Conservation (phyloP, 2,888 invertebrate species). For the Drosophila pseudotalamancana region DNA sequence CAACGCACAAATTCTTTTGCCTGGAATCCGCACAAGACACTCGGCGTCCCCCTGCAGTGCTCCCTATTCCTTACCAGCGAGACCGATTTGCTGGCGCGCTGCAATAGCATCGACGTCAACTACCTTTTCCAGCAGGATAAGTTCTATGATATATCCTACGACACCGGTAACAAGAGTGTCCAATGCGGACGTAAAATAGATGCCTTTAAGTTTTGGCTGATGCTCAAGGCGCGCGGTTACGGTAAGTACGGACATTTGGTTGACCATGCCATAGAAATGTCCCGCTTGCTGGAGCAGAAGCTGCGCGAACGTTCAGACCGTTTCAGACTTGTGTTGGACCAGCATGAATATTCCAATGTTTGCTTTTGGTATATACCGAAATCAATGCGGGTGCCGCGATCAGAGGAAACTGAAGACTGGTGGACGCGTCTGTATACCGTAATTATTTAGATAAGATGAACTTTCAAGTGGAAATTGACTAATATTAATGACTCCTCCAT, state of each 20-base stretch:
- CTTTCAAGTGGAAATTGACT: not conserved
- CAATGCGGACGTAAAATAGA: conserved; percentile 97
- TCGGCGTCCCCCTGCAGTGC: conserved; percentile 92
- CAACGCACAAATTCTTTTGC: conserved; percentile 89
- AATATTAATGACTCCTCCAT: not conserved
- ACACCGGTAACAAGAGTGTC: conserved; percentile 93
- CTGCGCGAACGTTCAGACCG: conserved; percentile 85
- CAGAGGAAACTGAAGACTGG: conserved; percentile 85
- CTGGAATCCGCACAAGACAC: conserved; percentile 95
- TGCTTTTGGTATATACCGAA: conserved; percentile 95
- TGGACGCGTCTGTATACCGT: conserved; percentile 85
- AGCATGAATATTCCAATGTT: conserved; percentile 91
- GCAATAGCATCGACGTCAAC: conserved; percentile 89
- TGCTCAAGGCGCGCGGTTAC: conserved; percentile 93
- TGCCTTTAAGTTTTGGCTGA: conserved; percentile 95
- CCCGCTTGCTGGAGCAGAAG: conserved; percentile 86
- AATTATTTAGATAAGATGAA: conserved; percentile 1
- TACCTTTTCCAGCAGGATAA: conserved; percentile 94
- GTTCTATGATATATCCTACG: conserved; percentile 91
- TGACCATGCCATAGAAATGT: conserved; percentile 88
- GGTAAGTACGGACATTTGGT: conserved; percentile 86
- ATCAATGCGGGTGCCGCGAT: conserved; percentile 83
- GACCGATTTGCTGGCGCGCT: conserved; percentile 86
- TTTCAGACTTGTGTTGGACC: conserved; percentile 87
- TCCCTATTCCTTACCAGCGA: conserved; percentile 87